phyloP scores from a whole-genome alignment of 2,113 vertebrate genomes.

The Dermatemys mawii region DNA sequence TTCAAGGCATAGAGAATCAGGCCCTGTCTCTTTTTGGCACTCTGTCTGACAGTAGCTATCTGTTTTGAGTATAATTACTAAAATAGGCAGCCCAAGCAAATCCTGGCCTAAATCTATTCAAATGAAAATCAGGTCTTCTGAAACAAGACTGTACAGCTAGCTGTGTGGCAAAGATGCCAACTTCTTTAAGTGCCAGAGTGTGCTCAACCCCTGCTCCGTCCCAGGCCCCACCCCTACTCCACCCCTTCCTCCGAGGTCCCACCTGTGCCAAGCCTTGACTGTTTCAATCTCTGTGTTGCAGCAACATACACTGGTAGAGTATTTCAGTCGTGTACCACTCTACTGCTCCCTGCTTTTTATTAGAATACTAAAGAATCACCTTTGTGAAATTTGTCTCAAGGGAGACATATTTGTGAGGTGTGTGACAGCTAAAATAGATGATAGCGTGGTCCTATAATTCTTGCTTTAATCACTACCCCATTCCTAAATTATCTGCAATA shows the following conservation, averaged over 20 bases:
- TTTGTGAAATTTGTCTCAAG: background rate
- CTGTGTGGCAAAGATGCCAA: no score
- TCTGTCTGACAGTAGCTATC: background rate
- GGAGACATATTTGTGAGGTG: background rate
- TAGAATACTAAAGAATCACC: background rate
- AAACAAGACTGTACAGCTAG: background rate
- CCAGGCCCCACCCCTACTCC: no score
- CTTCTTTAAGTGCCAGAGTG: no score
- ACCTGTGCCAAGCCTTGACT: background rate
- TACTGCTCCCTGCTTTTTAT: background rate
- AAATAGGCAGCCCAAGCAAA: background rate
- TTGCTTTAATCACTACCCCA: background rate
- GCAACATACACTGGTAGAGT: background rate
- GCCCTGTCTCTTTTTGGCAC: background rate
- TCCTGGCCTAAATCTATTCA: background rate
- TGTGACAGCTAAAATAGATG: background rate
- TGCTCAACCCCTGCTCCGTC: no score
- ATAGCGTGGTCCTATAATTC: background rate
- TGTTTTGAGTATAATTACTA: background rate
- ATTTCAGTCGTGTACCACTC: background rate
- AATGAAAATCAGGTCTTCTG: background rate
- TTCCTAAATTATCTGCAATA: background rate
- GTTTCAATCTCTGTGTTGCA: background rate
- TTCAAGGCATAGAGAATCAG: background rate
- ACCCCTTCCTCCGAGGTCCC: no score